A percentile compares a stretch with the other conserved stretches of the same genome.
These are phyloP conservation scores for Protonemura montana DNA, from an alignment of 2,888 invertebrate species.

Conservation along the genomic window DNA sequence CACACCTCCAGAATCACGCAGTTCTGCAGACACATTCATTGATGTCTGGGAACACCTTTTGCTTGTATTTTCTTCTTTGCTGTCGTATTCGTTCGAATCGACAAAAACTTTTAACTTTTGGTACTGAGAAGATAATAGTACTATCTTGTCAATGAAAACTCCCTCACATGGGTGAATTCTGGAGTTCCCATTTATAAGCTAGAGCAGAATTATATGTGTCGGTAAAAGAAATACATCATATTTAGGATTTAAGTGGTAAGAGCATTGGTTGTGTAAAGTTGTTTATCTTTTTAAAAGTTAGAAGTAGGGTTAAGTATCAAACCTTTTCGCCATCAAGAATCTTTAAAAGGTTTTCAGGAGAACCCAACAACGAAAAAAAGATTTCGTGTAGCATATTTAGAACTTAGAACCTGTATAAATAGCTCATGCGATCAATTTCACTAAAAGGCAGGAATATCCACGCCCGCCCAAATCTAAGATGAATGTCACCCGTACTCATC, in stretches of 20 bases:
- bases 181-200: not conserved
- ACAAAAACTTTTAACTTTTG: not conserved
- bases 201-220: not conserved
- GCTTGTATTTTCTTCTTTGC: not conserved
- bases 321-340: slow-evolving; percentile 55
- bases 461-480: not conserved
- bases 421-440: too few species aligned
- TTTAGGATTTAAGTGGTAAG: too few species aligned
- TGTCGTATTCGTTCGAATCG: not conserved
- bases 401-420: not conserved
- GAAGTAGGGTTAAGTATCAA: slow-evolving; percentile 51
- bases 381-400: slow-evolving; percentile 73
- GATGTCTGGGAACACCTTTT: not conserved
- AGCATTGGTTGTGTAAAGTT: too few species aligned
- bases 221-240: too few species aligned
- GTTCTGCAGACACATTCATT: not conserved
- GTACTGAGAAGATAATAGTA: not conserved
- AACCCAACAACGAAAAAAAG: slow-evolving; percentile 70
- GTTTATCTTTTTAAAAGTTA: too few species aligned
- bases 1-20: not conserved
- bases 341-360: slow-evolving; percentile 57
- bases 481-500: not conserved
- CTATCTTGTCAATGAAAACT: not conserved
- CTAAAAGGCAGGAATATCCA: not conserved
- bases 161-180: not conserved